Base-by-base conservation (phyloP, 2,888 invertebrate genomes). In the Amphipoea lucens region DNA sequence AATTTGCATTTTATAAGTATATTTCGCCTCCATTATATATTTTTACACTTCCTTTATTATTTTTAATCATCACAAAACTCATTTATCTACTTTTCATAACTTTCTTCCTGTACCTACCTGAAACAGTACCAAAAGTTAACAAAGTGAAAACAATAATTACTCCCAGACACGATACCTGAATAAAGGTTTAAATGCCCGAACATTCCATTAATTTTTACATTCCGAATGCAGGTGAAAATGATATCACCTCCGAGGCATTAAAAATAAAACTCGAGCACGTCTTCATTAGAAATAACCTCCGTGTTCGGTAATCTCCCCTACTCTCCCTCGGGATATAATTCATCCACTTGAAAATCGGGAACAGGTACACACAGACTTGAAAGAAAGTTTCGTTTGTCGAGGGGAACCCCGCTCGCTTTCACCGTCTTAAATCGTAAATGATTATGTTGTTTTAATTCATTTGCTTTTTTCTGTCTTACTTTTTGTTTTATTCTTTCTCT, bases 371-470 rank as follows among this genome's bases (percentile, higher is more conserved):
- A 94, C 94, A 92, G 96, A 96, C 96, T 96, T 96, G 94, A 96
- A 96, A 96, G 96, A 96, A 96, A 96, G 95, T 96, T 96, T 95
- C 93, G 95, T 96, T 95, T 95, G 95, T 91, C 92, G 95, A 96
- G 96, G 96, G 95, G 95, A 94, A 90, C 92, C 91, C 93, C 94
- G 92, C 94, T 94, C 93, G 92, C 94, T 94, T 93, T 94, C 94
- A 90, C 92, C 93, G 93, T 94, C 95, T 95, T 95, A 95, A 95
- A 95, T 95, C 95, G 94, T 96, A 95, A 96, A 96, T 95, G 95
- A 96, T 96, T 96, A 96, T 96, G 96, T 96, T 96, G 95, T 96
- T 96, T 96, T 96, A 96, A 96, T 96, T 96, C 95, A 95, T 96
- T 96, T 95, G 96, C 96, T 96, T 96, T 94, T 94, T 94, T 93